These are phyloP conservation scores for Heterodera schachtii DNA, from an alignment of 1,140 invertebrate genomes.

Conservation along the genomic window DNA sequence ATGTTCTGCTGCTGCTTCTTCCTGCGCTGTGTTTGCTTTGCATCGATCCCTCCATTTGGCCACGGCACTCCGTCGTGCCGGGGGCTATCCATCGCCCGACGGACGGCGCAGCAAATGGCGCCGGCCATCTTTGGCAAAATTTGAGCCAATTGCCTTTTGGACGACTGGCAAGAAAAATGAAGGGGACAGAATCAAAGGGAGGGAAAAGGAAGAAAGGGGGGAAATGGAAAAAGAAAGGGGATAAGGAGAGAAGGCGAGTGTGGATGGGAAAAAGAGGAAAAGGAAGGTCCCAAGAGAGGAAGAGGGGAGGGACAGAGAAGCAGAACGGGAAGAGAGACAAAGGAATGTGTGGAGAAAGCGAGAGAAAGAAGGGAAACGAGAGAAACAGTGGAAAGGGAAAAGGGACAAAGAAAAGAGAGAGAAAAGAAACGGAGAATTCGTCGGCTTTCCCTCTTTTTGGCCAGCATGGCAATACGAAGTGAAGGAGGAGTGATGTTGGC, in stretches of 20 bases:
- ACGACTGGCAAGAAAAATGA: not conserved
- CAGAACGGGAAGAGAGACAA: constrained; percentile 7
- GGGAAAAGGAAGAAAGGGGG: not conserved
- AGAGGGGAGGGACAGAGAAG: constrained; percentile 6
- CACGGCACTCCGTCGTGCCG: not conserved
- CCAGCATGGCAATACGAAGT: not conserved
- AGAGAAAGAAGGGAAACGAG: not conserved
- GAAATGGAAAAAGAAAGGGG: not conserved
- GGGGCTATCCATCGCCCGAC: constrained; percentile 9
- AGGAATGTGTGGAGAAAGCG: not conserved
- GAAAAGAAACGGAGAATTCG: not conserved
- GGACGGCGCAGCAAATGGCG: not conserved
- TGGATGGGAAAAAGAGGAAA: not conserved
- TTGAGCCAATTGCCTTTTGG: constrained; percentile 31
- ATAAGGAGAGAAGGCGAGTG: not conserved
- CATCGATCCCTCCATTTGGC: not conserved
- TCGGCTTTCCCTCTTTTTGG: not conserved
- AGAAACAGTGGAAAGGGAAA: constrained; percentile 7
- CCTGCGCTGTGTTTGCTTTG: not conserved
- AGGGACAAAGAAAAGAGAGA: constrained; percentile 5
- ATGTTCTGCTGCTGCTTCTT: too few relatives aligned
- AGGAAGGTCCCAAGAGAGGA: too few relatives aligned
- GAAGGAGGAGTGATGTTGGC: not conserved
- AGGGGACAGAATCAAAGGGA: not conserved
- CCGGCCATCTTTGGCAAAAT: constrained; percentile 14